phyloP scores from a whole-genome alignment of 2,888 invertebrate genomes.

The Clanis bilineata region DNA sequence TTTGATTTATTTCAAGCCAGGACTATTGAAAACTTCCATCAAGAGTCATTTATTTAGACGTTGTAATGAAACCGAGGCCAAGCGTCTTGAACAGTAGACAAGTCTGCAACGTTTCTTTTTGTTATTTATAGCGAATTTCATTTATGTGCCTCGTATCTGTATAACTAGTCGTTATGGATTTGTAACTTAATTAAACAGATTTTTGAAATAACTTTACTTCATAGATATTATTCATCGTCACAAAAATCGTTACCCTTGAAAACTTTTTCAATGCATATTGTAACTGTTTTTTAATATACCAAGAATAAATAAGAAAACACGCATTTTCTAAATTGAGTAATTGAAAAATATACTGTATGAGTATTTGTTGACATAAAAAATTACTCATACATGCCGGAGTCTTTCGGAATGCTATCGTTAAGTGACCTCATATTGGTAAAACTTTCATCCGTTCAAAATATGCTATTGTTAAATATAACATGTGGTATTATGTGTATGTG shows the following conservation, averaged over 20 bases:
- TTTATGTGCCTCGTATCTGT: background rate
- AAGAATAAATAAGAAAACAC: too few species aligned
- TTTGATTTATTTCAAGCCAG: conserved; percentile 73
- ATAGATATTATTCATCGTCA: too few species aligned
- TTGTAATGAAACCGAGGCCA: conserved; percentile 52
- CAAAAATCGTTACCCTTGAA: too few species aligned
- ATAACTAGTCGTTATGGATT: background rate
- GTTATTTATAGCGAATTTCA: conserved; percentile 37
- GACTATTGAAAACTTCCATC: conserved; percentile 71
- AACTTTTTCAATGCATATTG: background rate
- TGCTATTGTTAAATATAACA: conserved; percentile 4
- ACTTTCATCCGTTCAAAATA: background rate
- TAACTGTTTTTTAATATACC: background rate
- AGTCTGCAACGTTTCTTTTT: conserved; percentile 36
- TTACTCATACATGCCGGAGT: too few species aligned
- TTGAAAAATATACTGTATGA: too few species aligned
- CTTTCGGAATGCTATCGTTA: background rate
- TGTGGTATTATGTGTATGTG: conserved; percentile 3
- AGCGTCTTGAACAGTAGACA: conserved; percentile 38
- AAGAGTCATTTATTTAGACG: conserved; percentile 57
- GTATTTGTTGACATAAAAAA: too few species aligned
- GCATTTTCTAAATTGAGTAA: too few species aligned
- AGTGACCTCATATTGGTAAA: background rate
- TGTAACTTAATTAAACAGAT: background rate
- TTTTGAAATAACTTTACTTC: background rate